Evolutionary conservation across 1,140 invertebrate genomes (phyloP).

Genomic region (Drosophila leontia): DNA sequence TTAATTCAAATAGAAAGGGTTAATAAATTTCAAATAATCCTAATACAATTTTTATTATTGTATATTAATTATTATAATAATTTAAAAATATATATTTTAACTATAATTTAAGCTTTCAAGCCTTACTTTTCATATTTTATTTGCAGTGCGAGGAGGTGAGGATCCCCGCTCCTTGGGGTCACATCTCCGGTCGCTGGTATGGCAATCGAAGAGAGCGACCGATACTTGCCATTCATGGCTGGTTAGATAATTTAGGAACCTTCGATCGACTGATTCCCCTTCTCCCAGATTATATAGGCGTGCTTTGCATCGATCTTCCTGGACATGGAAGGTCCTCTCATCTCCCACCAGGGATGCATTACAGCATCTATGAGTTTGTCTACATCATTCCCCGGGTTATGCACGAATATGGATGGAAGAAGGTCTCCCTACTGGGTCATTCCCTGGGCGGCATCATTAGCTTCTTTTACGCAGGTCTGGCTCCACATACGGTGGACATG

Average conservation of each 20-base stretch:
- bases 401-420: slow-evolving; percentile 88
- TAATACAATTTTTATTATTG: no score
- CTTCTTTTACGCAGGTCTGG: slow-evolving; percentile 86
- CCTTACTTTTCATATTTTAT: neutral
- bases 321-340: slow-evolving; percentile 90
- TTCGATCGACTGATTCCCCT: slow-evolving; percentile 89
- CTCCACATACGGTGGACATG: slow-evolving; percentile 87
- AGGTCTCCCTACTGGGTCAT: slow-evolving; percentile 88
- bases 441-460: slow-evolving; percentile 87
- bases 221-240: slow-evolving; percentile 90
- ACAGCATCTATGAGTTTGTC: slow-evolving; percentile 86
- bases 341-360: slow-evolving; percentile 87
- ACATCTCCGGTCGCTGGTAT: slow-evolving; percentile 89
- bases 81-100: no score
- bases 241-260: slow-evolving; percentile 90
- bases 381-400: slow-evolving; percentile 87
- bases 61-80: no score
- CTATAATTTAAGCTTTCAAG: neutral
- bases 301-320: slow-evolving; percentile 89
- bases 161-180: slow-evolving; percentile 88
- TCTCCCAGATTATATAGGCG: slow-evolving; percentile 86
- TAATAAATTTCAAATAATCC: no score
- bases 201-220: slow-evolving; percentile 87
- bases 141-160: slow-evolving; percentile 86
- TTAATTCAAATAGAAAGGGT: no score